Conservation (phyloP, 2,888 invertebrate genomes). For the Deilephila porcellus region DNA sequence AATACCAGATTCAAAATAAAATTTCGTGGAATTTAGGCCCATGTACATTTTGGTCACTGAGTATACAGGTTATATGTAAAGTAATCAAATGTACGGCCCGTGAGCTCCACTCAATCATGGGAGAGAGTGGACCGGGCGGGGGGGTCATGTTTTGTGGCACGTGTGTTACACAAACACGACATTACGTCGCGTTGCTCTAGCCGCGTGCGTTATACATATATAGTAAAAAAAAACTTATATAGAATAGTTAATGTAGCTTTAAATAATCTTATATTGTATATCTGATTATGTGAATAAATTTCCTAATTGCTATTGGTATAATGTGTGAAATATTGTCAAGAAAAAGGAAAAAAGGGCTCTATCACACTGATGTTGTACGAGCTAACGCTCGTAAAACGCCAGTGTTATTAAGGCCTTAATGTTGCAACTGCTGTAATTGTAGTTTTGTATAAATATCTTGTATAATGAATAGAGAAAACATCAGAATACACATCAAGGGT, state of each 20-base stretch:
- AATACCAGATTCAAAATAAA: not conserved
- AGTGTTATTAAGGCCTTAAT: no score
- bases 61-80: not conserved
- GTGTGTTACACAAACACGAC: not conserved
- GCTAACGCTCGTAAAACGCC: no score
- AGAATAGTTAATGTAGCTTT: no score
- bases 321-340: no score
- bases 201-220: not conserved
- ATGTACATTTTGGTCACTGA: conserved; percentile 1
- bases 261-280: no score
- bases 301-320: no score
- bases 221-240: no score
- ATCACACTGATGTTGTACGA: no score
- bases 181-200: not conserved
- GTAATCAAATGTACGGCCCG: not conserved
- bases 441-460: not conserved
- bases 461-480: not conserved
- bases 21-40: not conserved
- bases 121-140: not conserved
- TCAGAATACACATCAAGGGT: no score
- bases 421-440: no score
- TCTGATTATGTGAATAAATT: no score
- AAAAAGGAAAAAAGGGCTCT: no score
- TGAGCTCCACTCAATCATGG: not conserved
- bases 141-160: not conserved